Base-by-base conservation (phyloP, 2,888 invertebrate species). In the Eilema griseolum region DNA sequence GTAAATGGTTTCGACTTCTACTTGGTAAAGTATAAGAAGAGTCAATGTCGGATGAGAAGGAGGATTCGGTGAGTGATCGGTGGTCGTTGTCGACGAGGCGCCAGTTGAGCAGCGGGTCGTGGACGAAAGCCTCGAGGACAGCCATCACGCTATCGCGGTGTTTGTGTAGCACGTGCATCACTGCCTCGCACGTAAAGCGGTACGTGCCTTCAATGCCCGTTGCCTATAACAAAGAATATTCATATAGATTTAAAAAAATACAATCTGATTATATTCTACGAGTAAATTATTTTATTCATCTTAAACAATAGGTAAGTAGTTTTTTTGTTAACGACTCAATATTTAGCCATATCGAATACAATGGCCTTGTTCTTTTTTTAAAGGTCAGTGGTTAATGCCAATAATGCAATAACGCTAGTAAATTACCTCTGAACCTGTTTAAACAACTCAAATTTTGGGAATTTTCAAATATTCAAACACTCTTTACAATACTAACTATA, bases 71-170 rank as follows among this genome's bases (percentile, higher is more conserved):
- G 74, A 93, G 81, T 0, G 94, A 94, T 59, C 88, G 90, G 31
- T 90, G 90, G n/a, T 92, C 93, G 86, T 89, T 92, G 83, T 93
- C 92, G 46, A 92, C 86, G 8, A 99, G 96, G 70, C 99, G 96
- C 99, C 99, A 99, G 93, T 99, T 99, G 26, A 99, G 96, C 56
- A 99, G 95, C 0, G 99, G 99, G 95, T 99, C 99, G 88, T 99
- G 99, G 0, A 99, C 99, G 91, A 99, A 99, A 0, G 99, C 99
- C 89, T 99, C 99, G 52, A 99, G 94, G 0, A 99, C 99, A 1
- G 99, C 99, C 99, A 99, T 99, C 67, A 99, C 95, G 86, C 99
- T 99, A 95, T 99, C 99, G 85, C 99, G 98, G 90, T 99, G 99
- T 62, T 98, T 96, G 78, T 98, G 97, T 20, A 99, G 92, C 8